Evolutionary conservation across 2,113 vertebrate genomes (phyloP).

Genomic region (Zootoca vivipara): DNA sequence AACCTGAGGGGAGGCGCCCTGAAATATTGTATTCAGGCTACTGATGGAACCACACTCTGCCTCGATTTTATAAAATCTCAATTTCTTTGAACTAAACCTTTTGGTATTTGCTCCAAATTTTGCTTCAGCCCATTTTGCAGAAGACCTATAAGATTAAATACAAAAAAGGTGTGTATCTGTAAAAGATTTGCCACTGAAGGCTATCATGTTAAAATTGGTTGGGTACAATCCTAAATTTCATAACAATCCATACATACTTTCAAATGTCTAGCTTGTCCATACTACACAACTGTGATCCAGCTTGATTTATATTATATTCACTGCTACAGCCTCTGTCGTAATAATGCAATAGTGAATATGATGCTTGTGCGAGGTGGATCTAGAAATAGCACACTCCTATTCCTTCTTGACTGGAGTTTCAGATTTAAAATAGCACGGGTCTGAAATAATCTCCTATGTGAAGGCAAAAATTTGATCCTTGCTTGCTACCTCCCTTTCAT

Average conservation of each 20-base stretch:
- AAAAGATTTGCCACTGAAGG: neutral
- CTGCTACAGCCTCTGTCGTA: neutral
- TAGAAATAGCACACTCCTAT: neutral
- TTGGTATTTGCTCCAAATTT: neutral
- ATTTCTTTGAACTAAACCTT: neutral
- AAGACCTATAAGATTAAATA: neutral
- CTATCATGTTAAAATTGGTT: neutral
- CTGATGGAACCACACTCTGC: neutral
- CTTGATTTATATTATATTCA: neutral
- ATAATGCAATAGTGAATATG: neutral
- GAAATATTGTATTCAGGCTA: neutral
- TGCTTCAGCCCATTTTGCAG: fast-evolving
- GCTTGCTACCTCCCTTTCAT: neutral
- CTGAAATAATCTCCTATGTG: neutral
- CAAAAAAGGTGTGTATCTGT: neutral
- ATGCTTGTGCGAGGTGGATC: neutral
- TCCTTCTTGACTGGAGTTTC: neutral
- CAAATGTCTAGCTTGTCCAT: neutral
- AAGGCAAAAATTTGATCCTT: neutral
- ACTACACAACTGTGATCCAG: fast-evolving
- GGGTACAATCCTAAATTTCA: fast-evolving
- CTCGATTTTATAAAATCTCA: neutral
- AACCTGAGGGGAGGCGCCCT: neutral
- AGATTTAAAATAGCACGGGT: neutral
- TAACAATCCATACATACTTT: neutral